phyloP scores from a whole-genome alignment of 2,888 invertebrate genomes.

The Tenodera sinensis region DNA sequence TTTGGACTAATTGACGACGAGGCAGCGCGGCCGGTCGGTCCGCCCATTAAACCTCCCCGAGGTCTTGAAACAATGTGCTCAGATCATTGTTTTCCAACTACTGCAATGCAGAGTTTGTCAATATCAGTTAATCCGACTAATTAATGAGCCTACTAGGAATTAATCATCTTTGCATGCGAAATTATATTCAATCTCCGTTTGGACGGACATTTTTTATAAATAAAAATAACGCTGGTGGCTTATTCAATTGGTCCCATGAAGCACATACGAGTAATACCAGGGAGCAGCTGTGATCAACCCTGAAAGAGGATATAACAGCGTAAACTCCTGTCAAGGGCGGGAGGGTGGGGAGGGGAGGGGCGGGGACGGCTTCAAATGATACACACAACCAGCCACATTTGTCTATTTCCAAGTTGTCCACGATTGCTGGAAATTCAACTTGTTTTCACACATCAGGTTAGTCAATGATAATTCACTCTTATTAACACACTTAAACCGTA shows the following conservation, averaged over 20 bases:
- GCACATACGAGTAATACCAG: background rate
- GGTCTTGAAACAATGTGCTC: background rate
- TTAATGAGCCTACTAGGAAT: background rate
- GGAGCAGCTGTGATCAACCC: background rate
- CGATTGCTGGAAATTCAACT: too few relatives aligned
- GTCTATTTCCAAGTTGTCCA: too few relatives aligned
- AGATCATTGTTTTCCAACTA: too few relatives aligned
- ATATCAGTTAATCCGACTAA: background rate
- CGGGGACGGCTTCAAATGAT: too few relatives aligned
- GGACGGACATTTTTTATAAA: background rate
- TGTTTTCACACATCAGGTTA: too few relatives aligned
- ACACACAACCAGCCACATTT: too few relatives aligned
- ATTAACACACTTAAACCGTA: too few relatives aligned
- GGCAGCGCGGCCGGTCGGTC: too few relatives aligned
- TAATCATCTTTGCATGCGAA: background rate
- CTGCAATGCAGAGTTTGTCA: too few relatives aligned
- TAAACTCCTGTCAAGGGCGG: too few relatives aligned
- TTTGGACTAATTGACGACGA: background rate
- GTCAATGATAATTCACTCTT: too few relatives aligned
- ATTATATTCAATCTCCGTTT: background rate
- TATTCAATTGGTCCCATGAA: background rate
- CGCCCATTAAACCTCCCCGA: background rate
- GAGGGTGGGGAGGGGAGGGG: too few relatives aligned
- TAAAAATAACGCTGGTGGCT: background rate
- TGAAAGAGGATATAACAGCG: background rate